phyloP scores from a whole-genome alignment of 2,797 vertebrate species.

The Rhinogobio ventralis region DNA sequence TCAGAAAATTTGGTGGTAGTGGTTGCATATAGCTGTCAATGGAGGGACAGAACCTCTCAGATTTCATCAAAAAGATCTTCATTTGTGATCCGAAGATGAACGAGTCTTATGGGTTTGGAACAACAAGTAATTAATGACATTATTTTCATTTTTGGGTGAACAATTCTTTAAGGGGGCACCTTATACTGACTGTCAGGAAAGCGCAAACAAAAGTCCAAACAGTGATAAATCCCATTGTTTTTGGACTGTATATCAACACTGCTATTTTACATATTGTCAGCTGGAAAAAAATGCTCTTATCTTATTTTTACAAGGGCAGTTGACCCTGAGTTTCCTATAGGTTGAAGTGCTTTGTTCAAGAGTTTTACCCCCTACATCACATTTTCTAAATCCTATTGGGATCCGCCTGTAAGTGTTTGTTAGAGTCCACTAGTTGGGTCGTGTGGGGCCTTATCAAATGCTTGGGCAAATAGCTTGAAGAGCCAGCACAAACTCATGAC shows the following conservation, averaged over 20 bases:
- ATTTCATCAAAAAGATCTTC: background rate
- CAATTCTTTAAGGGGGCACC: background rate
- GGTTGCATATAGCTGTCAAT: too few species aligned
- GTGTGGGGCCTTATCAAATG: conserved; percentile 54
- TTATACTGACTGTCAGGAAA: background rate
- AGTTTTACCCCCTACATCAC: background rate
- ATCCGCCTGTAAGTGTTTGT: conserved; percentile 21
- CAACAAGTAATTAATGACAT: background rate
- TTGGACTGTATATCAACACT: background rate
- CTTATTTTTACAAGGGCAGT: background rate
- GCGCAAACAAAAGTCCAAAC: background rate
- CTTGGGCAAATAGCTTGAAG: conserved; percentile 61
- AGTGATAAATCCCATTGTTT: background rate
- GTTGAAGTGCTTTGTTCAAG: background rate
- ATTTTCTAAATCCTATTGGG: background rate
- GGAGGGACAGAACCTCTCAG: background rate
- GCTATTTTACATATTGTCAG: background rate
- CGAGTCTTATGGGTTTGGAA: background rate
- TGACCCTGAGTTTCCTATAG: background rate
- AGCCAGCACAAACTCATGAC: conserved; percentile 71
- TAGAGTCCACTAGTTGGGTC: conserved; percentile 42
- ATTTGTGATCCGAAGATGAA: background rate
- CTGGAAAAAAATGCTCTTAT: background rate
- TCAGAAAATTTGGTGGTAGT: too few species aligned
- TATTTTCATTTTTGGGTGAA: background rate